Percentiles rank a stretch among this genome's conserved stretches.
Evolutionary conservation across 2,113 vertebrate genomes (phyloP).

Genomic region (Calyptommatus sinebrachiatus): DNA sequence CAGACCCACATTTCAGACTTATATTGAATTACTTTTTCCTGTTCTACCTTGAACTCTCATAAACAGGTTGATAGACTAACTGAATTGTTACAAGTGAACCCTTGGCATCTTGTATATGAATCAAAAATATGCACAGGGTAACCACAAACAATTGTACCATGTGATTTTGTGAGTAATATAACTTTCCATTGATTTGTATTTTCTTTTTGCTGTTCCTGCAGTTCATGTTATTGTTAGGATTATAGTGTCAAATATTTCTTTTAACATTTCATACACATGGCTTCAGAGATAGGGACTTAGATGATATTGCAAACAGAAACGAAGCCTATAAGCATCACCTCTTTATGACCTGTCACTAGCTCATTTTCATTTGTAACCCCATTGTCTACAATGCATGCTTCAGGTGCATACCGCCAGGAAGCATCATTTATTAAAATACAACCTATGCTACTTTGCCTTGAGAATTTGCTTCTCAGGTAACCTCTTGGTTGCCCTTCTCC

Average conservation of each 20-base stretch:
- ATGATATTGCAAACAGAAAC: background rate
- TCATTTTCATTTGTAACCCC: background rate
- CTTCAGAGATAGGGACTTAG: background rate
- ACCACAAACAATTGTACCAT: background rate
- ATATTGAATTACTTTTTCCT: background rate
- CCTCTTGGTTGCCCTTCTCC: background rate
- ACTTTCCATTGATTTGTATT: too few species aligned
- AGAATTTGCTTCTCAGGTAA: conserved; percentile 2
- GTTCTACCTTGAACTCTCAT: background rate
- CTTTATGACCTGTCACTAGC: background rate
- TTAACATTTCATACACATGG: too few species aligned
- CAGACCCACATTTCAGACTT: background rate
- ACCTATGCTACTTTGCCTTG: background rate
- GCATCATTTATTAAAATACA: conserved; percentile 12
- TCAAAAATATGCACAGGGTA: background rate
- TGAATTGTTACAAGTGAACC: background rate
- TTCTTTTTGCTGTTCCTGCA: too few species aligned
- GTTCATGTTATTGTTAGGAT: too few species aligned
- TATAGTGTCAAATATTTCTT: too few species aligned
- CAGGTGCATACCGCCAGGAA: background rate
- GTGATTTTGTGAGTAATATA: background rate
- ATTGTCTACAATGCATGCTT: background rate
- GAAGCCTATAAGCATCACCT: background rate
- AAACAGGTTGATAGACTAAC: background rate
- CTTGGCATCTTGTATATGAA: background rate